A percentile compares a stretch with the other conserved stretches of the same genome.
These are phyloP conservation scores for Fukomys damarensis DNA, from an alignment of 2,113 vertebrate genomes.

Conservation along the genomic window DNA sequence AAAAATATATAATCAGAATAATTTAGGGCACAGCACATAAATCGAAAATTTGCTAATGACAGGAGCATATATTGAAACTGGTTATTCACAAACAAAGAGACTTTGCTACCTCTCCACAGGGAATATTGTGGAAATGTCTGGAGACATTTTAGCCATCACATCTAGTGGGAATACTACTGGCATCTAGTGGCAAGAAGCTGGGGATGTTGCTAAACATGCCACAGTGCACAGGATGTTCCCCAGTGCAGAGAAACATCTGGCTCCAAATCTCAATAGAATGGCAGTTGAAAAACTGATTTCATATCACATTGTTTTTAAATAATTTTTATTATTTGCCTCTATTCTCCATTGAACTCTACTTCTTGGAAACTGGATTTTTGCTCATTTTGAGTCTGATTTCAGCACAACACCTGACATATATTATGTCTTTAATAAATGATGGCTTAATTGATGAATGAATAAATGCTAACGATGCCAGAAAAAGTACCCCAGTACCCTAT, in stretches of 20 bases:
- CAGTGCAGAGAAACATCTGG: background rate
- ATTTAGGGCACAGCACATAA: background rate
- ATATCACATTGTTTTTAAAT: background rate
- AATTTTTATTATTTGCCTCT: background rate
- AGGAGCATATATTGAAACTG: background rate
- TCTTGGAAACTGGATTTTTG: background rate
- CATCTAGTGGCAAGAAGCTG: background rate
- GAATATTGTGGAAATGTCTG: background rate
- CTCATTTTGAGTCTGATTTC: background rate
- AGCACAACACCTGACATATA: background rate
- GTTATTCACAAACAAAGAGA: background rate
- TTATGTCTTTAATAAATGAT: slow-evolving; percentile 42
- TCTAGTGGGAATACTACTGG: background rate
- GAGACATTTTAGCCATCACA: background rate
- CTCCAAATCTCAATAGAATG: background rate
- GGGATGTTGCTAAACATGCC: background rate
- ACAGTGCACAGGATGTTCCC: background rate
- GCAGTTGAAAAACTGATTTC: background rate
- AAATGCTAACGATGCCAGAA: slow-evolving; percentile 59
- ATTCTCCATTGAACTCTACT: background rate
- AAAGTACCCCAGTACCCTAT: background rate
- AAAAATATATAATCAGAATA: background rate
- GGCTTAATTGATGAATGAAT: slow-evolving; percentile 37
- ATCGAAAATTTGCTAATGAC: background rate
- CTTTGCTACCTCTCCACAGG: background rate